These are phyloP conservation scores for Conomelus anceps DNA, from an alignment of 2,888 invertebrate genomes.

Conservation along the genomic window DNA sequence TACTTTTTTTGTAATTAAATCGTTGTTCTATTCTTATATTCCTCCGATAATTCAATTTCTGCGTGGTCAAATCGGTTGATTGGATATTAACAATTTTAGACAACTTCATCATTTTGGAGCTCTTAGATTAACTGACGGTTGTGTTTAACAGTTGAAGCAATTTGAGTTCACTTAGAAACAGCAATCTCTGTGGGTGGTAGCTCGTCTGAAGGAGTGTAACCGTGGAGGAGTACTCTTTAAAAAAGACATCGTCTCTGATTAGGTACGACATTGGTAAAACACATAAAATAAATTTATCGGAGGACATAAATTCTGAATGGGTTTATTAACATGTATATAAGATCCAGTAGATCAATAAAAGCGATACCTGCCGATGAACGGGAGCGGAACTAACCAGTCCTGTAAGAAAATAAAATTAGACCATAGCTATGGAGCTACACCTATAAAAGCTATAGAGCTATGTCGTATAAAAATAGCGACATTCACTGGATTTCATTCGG, in stretches of 20 bases:
- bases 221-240: neutral
- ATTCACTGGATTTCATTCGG: neutral
- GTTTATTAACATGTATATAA: neutral
- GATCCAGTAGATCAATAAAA: neutral
- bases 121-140: too few species aligned
- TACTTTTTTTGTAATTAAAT: too few species aligned
- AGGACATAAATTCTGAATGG: neutral
- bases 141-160: too few species aligned
- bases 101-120: too few species aligned
- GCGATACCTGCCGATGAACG: neutral
- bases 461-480: neutral
- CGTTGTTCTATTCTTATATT: too few species aligned
- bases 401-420: neutral
- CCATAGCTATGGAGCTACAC: neutral
- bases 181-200: neutral
- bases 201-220: neutral
- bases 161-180: neutral
- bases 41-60: too few species aligned
- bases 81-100: too few species aligned
- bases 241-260: neutral
- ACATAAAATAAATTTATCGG: neutral
- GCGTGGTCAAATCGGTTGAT: too few species aligned
- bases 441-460: neutral
- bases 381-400: neutral
- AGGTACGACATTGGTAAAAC: neutral